A percentile compares a stretch with the other conserved stretches of the same genome.
Conservation (phyloP, 2,888 invertebrate genomes). For the Melieria omissa region DNA sequence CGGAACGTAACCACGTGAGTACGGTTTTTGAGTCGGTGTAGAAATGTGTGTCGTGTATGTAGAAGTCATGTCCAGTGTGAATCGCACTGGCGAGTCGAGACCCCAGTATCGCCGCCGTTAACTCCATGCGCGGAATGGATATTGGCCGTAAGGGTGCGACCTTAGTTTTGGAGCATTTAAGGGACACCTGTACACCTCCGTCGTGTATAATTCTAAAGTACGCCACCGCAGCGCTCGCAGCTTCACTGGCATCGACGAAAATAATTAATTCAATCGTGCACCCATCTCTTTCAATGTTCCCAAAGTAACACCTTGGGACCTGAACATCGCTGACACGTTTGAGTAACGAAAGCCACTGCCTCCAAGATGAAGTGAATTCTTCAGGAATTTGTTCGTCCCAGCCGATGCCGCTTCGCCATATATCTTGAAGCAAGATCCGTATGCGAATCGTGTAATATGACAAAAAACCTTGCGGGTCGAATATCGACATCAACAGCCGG, state of each 20-base stretch:
- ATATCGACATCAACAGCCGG: constrained; percentile 41
- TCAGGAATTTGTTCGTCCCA: constrained; percentile 33
- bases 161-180: no score
- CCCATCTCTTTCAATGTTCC: background rate
- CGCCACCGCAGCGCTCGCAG: background rate
- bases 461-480: constrained; percentile 38
- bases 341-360: background rate
- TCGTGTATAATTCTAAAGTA: no score
- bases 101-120: no score
- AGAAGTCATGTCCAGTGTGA: constrained; percentile 33
- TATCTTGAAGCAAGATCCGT: constrained; percentile 41
- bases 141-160: no score
- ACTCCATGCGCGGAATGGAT: no score
- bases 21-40: constrained; percentile 39
- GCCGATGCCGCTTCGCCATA: constrained; percentile 38
- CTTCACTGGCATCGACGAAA: background rate
- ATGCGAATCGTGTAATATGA: constrained; percentile 38
- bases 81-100: constrained; percentile 39
- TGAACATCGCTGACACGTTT: no score
- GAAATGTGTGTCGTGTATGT: constrained; percentile 23
- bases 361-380: background rate
- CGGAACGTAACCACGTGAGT: constrained; percentile 47
- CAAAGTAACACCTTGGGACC: background rate
- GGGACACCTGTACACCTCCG: background rate
- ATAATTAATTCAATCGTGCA: background rate